A percentile compares a stretch with the other conserved stretches of the same genome.
Evolutionary conservation across 2,113 vertebrate genomes (phyloP).

Genomic region (Engystomops pustulosus): DNA sequence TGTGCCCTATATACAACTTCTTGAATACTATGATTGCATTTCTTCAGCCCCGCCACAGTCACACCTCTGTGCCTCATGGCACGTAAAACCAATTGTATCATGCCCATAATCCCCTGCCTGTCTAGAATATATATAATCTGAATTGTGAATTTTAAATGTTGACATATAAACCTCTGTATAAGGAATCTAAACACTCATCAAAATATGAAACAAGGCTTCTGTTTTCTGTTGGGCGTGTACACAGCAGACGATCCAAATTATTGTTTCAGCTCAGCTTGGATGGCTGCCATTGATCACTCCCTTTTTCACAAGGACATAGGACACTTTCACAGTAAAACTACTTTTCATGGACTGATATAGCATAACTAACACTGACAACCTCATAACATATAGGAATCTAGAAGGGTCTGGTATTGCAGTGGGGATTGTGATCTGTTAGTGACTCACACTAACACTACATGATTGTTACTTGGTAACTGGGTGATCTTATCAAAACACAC

Average conservation of each 20-base stretch:
- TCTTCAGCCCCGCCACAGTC: not conserved
- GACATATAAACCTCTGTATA: not conserved
- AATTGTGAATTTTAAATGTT: slow-evolving; percentile 30
- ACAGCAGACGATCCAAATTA: slow-evolving; percentile 36
- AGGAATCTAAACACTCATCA: slow-evolving; percentile 25
- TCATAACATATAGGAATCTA: not conserved
- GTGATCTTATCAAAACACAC: slow-evolving; percentile 3
- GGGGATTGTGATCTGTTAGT: not conserved
- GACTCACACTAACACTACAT: not conserved
- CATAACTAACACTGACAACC: not conserved
- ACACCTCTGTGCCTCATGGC: not conserved
- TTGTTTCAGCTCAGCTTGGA: slow-evolving; percentile 37
- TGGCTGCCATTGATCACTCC: slow-evolving; percentile 41
- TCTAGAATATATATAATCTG: not conserved
- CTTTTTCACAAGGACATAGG: slow-evolving; percentile 2
- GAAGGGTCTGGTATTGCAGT: not conserved
- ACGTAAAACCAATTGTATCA: not conserved
- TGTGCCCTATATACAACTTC: not conserved
- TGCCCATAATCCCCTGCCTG: not conserved
- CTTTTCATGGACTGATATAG: not conserved
- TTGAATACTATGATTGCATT: not conserved
- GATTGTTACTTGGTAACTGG: slow-evolving; percentile 20
- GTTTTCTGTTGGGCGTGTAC: slow-evolving; percentile 51
- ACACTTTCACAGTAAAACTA: slow-evolving; percentile 17
- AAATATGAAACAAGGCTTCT: slow-evolving; percentile 23